Conservation (phyloP, 2,888 invertebrate genomes). For the Cataglyphis rosenhaueri region DNA sequence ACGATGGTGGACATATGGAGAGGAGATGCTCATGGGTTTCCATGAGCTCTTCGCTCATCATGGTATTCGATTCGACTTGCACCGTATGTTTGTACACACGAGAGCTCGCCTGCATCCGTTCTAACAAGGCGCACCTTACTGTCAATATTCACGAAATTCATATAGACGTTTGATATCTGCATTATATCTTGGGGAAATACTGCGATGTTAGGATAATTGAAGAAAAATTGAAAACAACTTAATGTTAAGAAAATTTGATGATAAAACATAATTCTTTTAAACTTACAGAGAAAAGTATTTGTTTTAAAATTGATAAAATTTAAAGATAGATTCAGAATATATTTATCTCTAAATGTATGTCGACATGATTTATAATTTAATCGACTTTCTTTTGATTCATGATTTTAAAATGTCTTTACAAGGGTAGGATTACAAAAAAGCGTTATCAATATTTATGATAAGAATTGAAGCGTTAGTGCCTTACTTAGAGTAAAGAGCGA, state of each 20-base stretch:
- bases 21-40: conserved; percentile 19
- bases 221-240: neutral
- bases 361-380: neutral
- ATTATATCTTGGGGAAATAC: conserved; percentile 40
- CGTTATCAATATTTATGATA: neutral
- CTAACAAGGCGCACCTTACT: conserved; percentile 53
- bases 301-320: neutral
- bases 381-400: neutral
- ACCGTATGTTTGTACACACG: conserved; percentile 20
- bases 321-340: neutral
- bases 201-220: neutral
- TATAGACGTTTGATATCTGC: conserved; percentile 51
- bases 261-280: neutral
- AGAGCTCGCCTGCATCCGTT: conserved; percentile 60
- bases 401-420: neutral
- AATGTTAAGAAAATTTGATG: neutral
- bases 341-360: neutral
- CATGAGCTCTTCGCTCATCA: conserved; percentile 11
- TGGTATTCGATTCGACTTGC: conserved; percentile 6
- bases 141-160: conserved; percentile 60
- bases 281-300: no score
- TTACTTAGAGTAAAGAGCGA: neutral
- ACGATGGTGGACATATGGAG: conserved; percentile 51
- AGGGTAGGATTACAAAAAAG: neutral
- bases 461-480: neutral